Evolutionary conservation across 2,888 invertebrate genomes (phyloP).

Genomic region (Nasonia oneida): DNA sequence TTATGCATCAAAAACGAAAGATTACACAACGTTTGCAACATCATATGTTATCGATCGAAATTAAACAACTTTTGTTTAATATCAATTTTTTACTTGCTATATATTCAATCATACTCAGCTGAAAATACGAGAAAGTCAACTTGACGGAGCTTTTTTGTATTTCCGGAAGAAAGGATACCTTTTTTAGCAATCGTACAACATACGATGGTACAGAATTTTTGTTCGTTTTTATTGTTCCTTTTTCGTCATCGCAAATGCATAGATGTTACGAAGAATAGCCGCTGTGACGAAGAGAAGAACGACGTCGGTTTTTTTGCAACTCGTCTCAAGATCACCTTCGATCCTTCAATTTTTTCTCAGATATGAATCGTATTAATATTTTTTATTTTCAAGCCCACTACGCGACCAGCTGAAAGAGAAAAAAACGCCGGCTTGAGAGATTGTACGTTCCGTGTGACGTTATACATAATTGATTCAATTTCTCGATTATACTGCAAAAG

Average conservation of each 20-base stretch:
- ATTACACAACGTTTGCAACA: neutral
- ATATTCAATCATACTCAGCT: neutral
- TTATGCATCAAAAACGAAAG: conserved; percentile 1
- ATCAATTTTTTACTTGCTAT: neutral
- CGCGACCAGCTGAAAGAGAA: neutral
- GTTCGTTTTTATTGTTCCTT: neutral
- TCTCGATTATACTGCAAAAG: neutral
- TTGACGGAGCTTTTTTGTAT: neutral
- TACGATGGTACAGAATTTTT: neutral
- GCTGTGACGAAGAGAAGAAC: neutral
- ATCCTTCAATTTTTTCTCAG: conserved; percentile 32
- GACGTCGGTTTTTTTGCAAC: neutral
- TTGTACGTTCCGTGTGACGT: neutral
- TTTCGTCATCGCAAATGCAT: neutral
- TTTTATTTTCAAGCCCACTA: neutral
- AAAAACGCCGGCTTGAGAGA: neutral
- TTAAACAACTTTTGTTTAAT: neutral
- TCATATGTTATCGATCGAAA: neutral
- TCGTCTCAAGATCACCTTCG: conserved; percentile 39
- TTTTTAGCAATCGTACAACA: neutral
- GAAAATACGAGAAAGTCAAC: neutral
- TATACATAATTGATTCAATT: neutral
- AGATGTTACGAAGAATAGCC: neutral
- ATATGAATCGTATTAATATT: conserved; percentile 44
- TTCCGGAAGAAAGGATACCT: neutral